These are phyloP conservation scores for Acrocephalus arundinaceus DNA, from an alignment of 2,113 vertebrate genomes.

Conservation along the genomic window DNA sequence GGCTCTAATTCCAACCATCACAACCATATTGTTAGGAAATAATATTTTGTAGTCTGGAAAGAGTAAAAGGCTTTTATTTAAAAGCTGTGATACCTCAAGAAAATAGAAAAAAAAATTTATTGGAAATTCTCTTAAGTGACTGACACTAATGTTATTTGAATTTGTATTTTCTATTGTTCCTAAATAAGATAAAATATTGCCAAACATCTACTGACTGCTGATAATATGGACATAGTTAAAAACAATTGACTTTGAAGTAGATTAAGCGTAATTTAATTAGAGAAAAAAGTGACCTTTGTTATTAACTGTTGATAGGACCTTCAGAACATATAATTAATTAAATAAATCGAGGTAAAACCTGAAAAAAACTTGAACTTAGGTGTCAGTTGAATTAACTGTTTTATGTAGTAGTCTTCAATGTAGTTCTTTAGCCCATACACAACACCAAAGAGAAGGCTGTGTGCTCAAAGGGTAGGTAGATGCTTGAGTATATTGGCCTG, in stretches of 20 bases:
- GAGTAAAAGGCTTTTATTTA: not conserved
- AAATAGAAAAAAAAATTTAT: not conserved
- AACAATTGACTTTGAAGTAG: not conserved
- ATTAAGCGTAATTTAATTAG: not conserved
- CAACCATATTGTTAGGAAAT: not conserved
- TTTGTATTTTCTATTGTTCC: not conserved
- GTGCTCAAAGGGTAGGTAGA: not conserved
- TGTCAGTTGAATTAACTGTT: not conserved
- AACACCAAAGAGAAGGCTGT: not conserved
- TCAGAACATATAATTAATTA: not conserved
- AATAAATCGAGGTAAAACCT: not conserved
- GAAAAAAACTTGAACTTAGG: not conserved
- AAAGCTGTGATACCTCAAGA: not conserved
- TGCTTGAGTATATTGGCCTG: not conserved
- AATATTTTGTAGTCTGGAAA: not conserved
- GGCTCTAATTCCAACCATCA: not conserved
- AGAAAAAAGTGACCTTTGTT: not conserved
- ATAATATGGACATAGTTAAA: not conserved
- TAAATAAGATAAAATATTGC: slow-evolving; percentile 7
- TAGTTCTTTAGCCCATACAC: not conserved
- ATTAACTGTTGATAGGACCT: not conserved
- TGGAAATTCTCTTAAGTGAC: not conserved
- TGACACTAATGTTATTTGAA: not conserved
- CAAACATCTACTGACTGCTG: not conserved
- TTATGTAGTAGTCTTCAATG: not conserved